phyloP scores from a whole-genome alignment of 2,797 vertebrate species.

The Crocidura indochinensis region DNA sequence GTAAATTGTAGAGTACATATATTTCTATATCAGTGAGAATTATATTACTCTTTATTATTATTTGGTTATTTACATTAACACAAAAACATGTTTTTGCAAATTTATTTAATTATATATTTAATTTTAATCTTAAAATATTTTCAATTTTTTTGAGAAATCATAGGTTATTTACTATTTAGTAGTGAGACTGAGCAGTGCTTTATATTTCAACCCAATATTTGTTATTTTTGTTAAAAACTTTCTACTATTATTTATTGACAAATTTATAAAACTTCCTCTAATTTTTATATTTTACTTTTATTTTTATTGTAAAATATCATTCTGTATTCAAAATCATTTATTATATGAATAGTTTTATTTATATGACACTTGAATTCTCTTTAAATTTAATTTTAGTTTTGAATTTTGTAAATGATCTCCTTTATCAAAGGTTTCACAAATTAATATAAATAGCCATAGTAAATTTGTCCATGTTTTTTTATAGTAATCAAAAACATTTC shows the following conservation, averaged over 20 bases:
- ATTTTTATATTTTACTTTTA: too few species aligned
- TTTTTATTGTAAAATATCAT: too few species aligned
- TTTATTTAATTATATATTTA: background rate
- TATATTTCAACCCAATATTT: background rate
- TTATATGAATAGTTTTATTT: too few species aligned
- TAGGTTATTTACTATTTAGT: background rate
- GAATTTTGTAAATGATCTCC: background rate
- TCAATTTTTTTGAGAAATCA: background rate
- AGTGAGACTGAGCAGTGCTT: background rate
- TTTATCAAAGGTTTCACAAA: background rate
- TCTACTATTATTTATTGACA: too few species aligned
- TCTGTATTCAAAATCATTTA: too few species aligned
- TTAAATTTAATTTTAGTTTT: background rate
- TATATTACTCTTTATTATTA: background rate
- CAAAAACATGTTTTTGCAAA: background rate
- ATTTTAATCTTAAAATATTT: background rate
- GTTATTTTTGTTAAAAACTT: background rate
- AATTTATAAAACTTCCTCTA: too few species aligned
- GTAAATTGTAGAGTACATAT: background rate
- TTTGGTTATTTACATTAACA: background rate
- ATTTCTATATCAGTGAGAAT: background rate
- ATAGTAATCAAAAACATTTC: background rate
- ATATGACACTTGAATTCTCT: background rate
- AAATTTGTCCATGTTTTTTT: background rate
- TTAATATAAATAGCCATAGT: background rate